Evolutionary conservation across 2,888 invertebrate genomes (phyloP).

Genomic region (Thymelicus acteon): DNA sequence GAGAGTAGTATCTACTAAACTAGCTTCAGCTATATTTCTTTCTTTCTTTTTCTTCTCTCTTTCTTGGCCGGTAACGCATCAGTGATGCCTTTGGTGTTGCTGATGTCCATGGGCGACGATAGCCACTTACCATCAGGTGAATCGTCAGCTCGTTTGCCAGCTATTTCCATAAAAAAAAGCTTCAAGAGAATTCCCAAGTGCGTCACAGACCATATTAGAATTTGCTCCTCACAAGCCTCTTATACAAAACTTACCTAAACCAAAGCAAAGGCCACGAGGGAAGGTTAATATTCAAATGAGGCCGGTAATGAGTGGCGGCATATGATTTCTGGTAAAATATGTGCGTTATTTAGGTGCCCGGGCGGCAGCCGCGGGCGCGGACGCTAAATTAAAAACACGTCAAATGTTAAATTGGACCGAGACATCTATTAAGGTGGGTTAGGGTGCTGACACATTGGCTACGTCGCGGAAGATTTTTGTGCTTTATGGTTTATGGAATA

Average conservation of each 20-base stretch:
- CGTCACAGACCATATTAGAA: too few species aligned
- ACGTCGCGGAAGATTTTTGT: background rate
- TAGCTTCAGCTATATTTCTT: too few species aligned
- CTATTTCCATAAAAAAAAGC: too few species aligned
- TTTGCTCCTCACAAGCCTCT: background rate
- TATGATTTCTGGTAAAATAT: slow-evolving; percentile 70
- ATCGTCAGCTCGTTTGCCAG: too few species aligned
- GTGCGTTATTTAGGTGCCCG: slow-evolving; percentile 57
- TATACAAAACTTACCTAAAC: slow-evolving; percentile 16
- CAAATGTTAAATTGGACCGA: slow-evolving; percentile 84
- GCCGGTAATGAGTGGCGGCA: slow-evolving; percentile 73
- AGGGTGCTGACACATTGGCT: slow-evolving; percentile 54
- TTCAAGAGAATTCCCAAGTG: too few species aligned
- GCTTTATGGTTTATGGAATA: too few species aligned
- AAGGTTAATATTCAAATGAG: slow-evolving; percentile 66
- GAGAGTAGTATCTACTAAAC: too few species aligned
- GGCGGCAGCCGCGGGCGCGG: slow-evolving; percentile 81
- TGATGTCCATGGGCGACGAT: too few species aligned
- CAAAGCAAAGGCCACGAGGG: slow-evolving; percentile 25
- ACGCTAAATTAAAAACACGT: slow-evolving; percentile 85
- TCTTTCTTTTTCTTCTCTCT: too few species aligned
- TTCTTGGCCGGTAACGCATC: too few species aligned
- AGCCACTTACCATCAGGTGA: too few species aligned
- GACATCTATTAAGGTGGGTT: slow-evolving; percentile 82
- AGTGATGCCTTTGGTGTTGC: too few species aligned